Base-by-base conservation (phyloP, 2,888 invertebrate species). In the Machimus rusticus region DNA sequence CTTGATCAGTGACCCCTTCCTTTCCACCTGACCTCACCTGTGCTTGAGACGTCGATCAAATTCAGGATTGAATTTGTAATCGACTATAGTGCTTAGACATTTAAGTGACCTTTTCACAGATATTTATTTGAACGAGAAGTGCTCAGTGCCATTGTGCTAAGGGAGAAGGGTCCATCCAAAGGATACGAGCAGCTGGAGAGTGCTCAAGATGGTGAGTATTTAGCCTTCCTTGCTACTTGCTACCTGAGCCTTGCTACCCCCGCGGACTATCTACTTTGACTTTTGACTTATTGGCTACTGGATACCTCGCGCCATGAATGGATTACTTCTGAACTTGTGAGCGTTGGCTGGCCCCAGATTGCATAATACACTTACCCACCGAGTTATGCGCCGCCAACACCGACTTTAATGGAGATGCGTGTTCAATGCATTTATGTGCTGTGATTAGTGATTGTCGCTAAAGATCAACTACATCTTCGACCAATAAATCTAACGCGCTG, bases 181-280 rank as follows among this genome's bases (percentile, higher is more conserved):
- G 87, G 82, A 76, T 78, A 78, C 9, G 78, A 66, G 28, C 57
- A 84, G 57, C 85, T 12, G 31, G 28, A 87, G 66, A 87, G 87
- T 87, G 87, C 86, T 87, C 86, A 87, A 86, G 34, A 87, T 87
- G 87, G 87, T 87, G 86, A 87, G 87, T 87, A 81, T 39, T 34
- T 28, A 55, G 46, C 37, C 46, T 51, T 51, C n/a, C 31, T 85
- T 85, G 76, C 66, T 34, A 76, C 23, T 85, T 85, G 76, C 66
- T 34, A 76, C 23, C 34, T 66, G 66, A 12, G n/a, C 12, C 19
- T 14, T 57, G 28, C n/a, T 23, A 82, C 12, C 55, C 34, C 5
- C 31, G 43, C 34, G 34, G 86, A 78, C 55, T 34, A 78, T 5
- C 77, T 76, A 12, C 46, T 37, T 78, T 86, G 77, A 86, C 86